These are phyloP conservation scores for Antennarius striatus DNA, from an alignment of 2,113 vertebrate species.

Conservation along the genomic window DNA sequence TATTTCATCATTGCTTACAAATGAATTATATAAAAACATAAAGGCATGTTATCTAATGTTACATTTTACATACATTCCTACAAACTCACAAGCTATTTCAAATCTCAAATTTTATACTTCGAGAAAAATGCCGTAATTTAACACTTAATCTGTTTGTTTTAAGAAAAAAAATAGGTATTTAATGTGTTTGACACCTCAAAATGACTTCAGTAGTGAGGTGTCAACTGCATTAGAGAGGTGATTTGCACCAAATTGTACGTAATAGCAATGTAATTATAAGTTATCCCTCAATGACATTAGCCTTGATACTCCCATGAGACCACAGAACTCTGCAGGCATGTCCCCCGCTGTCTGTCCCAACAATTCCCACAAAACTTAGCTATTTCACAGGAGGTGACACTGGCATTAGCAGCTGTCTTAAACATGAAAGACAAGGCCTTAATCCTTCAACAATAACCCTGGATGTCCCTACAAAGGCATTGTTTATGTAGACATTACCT, in stretches of 20 bases:
- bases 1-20: conserved; percentile 28
- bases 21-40: too few relatives aligned
- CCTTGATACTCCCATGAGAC: conserved; percentile 41
- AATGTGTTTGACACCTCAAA: conserved; percentile 39
- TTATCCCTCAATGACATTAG: conserved; percentile 29
- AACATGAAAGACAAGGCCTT: conserved; percentile 82
- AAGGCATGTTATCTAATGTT: background rate
- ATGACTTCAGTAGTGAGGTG: conserved; percentile 20
- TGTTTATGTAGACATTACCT: conserved; percentile 82
- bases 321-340: conserved; percentile 40
- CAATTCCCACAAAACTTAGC: conserved; percentile 62
- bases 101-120: too few relatives aligned
- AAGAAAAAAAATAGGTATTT: background rate
- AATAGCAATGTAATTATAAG: conserved; percentile 58
- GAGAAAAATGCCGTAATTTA: too few relatives aligned
- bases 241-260: conserved; percentile 56
- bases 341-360: conserved; percentile 32
- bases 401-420: conserved; percentile 75
- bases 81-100: too few relatives aligned
- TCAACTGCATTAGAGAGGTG: conserved; percentile 48
- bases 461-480: conserved; percentile 79
- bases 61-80: too few relatives aligned
- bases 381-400: conserved; percentile 66
- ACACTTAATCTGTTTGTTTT: too few relatives aligned
- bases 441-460: conserved; percentile 74